A percentile compares a stretch with the other conserved stretches of the same genome.
These are phyloP conservation scores for Sceloporus undulatus DNA, from an alignment of 2,113 vertebrate genomes.

Conservation along the genomic window DNA sequence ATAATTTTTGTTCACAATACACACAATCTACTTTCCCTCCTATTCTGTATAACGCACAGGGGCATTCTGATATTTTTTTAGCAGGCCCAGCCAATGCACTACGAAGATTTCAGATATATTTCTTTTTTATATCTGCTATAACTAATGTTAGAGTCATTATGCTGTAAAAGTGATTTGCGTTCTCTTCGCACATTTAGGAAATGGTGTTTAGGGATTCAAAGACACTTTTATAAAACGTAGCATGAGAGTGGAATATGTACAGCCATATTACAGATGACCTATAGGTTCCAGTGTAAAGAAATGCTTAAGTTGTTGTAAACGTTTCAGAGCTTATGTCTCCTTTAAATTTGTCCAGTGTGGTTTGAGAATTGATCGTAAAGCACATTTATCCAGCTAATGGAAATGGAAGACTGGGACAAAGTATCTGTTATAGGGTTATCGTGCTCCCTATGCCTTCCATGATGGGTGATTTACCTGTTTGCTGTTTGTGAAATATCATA, in stretches of 20 bases:
- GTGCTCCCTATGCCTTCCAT: conserved; percentile 52
- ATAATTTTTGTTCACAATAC: background rate
- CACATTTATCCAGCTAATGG: conserved; percentile 48
- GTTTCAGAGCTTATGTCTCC: conserved; percentile 28
- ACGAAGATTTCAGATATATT: conserved; percentile 60
- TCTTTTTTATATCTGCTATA: background rate
- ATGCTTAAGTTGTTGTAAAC: conserved; percentile 40
- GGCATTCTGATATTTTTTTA: conserved; percentile 12
- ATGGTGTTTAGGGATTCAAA: conserved; percentile 62
- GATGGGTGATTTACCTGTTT: conserved; percentile 63
- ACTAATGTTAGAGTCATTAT: conserved; percentile 46
- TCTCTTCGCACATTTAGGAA: conserved; percentile 66
- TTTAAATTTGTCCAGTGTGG: conserved; percentile 33
- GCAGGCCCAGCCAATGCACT: conserved; percentile 62
- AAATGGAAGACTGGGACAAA: conserved; percentile 57
- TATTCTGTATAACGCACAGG: conserved; percentile 40
- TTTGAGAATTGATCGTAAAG: conserved; percentile 42
- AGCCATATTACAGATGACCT: conserved; percentile 59
- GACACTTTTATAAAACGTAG: conserved; percentile 69
- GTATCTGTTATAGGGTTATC: conserved; percentile 11
- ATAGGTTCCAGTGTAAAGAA: conserved; percentile 30
- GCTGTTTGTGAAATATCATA: conserved; percentile 54
- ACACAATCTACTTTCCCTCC: background rate
- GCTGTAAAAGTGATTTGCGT: conserved; percentile 53
- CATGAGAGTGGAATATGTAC: conserved; percentile 57